These are phyloP conservation scores for Hystrix cristata DNA, from an alignment of 2,113 vertebrate genomes.

Conservation along the genomic window DNA sequence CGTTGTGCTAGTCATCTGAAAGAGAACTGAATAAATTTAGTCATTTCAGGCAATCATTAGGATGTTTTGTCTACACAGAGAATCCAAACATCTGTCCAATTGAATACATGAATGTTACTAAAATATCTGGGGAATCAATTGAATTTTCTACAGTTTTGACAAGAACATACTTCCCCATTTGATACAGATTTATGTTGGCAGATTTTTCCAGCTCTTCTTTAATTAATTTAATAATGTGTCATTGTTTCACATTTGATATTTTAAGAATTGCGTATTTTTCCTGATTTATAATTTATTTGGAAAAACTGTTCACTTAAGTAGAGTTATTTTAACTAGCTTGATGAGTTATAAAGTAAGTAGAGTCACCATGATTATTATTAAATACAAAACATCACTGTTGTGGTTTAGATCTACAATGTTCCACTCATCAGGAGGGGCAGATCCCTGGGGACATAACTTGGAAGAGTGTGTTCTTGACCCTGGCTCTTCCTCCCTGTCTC, in stretches of 20 bases:
- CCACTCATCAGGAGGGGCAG: background rate
- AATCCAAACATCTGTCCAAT: constrained; percentile 65
- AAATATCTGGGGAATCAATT: constrained; percentile 48
- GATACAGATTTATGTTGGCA: background rate
- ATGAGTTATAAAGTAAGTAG: background rate
- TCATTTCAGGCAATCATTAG: background rate
- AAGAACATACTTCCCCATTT: background rate
- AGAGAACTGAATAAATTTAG: background rate
- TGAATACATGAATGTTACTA: constrained; percentile 51
- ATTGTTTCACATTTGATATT: background rate
- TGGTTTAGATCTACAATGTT: background rate
- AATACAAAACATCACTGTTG: background rate
- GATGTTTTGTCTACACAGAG: constrained; percentile 66
- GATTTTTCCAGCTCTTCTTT: background rate
- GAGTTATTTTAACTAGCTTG: background rate
- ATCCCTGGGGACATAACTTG: background rate
- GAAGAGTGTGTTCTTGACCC: background rate
- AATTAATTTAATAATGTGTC: constrained; percentile 40
- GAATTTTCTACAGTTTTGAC: constrained; percentile 13
- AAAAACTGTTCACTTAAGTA: constrained; percentile 33
- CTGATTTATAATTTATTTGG: background rate
- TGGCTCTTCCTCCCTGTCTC: background rate
- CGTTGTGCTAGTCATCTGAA: background rate
- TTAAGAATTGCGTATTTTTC: constrained; percentile 23
- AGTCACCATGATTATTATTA: background rate